Percentiles rank a stretch among this genome's conserved stretches.
Conservation (phyloP, 2,797 vertebrate genomes). For the Percopsis omiscomaycus region DNA sequence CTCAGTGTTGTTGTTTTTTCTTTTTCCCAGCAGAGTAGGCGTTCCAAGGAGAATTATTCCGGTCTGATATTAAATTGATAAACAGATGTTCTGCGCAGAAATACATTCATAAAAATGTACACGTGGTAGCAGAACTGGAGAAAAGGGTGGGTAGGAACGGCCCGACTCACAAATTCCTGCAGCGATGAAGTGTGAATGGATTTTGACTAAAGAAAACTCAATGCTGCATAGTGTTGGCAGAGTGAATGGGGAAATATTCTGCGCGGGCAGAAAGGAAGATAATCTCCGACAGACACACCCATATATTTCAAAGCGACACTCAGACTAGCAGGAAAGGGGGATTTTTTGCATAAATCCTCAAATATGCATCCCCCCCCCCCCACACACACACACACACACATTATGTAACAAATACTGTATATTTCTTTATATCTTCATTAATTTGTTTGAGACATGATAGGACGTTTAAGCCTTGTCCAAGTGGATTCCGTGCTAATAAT, state of each 20-base stretch:
- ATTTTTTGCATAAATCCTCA: constrained; percentile 9
- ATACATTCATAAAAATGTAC: constrained; percentile 6
- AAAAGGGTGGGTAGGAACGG: neutral
- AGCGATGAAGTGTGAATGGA: constrained; percentile 20
- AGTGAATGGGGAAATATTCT: constrained; percentile 21
- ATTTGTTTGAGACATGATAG: too few species aligned
- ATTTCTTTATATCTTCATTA: too few species aligned
- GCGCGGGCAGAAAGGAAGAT: constrained; percentile 4
- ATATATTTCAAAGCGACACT: constrained; percentile 14
- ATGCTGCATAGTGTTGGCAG: constrained; percentile 7
- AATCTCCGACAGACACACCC: constrained; percentile 2
- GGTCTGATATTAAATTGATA: neutral
- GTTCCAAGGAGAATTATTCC: too few species aligned
- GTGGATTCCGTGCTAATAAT: too few species aligned
- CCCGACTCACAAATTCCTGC: constrained; percentile 17
- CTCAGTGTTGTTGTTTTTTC: too few species aligned
- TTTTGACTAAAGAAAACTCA: constrained; percentile 23
- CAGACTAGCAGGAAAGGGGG: neutral
- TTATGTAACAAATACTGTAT: too few species aligned
- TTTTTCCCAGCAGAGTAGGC: too few species aligned
- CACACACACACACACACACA: too few species aligned
- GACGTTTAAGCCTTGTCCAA: too few species aligned
- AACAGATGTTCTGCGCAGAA: constrained; percentile 9
- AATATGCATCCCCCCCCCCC: neutral
- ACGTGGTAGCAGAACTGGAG: constrained; percentile 9